Evolutionary conservation across 2,797 vertebrate genomes (phyloP).

Genomic region (Bovichtus diacanthus): DNA sequence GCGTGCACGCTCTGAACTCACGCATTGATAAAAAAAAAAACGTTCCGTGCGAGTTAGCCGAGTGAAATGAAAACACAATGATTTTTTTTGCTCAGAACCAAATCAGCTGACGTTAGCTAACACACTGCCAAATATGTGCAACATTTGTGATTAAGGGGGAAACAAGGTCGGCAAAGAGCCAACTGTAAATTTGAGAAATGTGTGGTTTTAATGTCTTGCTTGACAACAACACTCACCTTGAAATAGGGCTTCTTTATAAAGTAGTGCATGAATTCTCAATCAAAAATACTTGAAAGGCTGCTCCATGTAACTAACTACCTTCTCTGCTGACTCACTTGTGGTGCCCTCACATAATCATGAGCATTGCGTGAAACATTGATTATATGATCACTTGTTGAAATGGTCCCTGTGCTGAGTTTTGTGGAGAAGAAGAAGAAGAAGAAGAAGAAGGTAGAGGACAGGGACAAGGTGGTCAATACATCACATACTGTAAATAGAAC

Average conservation of each 20-base stretch:
- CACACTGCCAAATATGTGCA: slow-evolving; percentile 52
- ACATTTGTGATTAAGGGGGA: slow-evolving; percentile 33
- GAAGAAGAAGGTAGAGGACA: background rate
- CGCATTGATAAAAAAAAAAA: background rate
- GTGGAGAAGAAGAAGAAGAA: background rate
- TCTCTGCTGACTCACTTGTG: background rate
- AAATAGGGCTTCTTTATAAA: slow-evolving; percentile 9
- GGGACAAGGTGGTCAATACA: background rate
- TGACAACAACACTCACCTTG: slow-evolving; percentile 37
- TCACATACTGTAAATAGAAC: slow-evolving; percentile 16
- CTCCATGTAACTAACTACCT: background rate
- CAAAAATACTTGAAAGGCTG: background rate
- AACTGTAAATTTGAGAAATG: slow-evolving; percentile 42
- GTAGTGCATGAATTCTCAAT: background rate
- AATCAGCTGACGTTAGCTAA: slow-evolving; percentile 41
- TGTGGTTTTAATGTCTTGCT: slow-evolving; percentile 35
- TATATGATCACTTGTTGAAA: background rate
- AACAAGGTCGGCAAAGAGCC: slow-evolving; percentile 29
- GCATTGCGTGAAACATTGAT: background rate
- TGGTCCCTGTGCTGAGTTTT: background rate
- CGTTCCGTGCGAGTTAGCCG: background rate
- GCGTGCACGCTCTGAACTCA: slow-evolving; percentile 1
- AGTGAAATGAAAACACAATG: slow-evolving; percentile 17
- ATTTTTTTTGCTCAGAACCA: slow-evolving; percentile 22
- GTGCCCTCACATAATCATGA: background rate